Percentiles rank a stretch among this genome's conserved stretches.
phyloP scores from a whole-genome alignment of 1,140 invertebrate species.

The Atopsyche davidsoni region DNA sequence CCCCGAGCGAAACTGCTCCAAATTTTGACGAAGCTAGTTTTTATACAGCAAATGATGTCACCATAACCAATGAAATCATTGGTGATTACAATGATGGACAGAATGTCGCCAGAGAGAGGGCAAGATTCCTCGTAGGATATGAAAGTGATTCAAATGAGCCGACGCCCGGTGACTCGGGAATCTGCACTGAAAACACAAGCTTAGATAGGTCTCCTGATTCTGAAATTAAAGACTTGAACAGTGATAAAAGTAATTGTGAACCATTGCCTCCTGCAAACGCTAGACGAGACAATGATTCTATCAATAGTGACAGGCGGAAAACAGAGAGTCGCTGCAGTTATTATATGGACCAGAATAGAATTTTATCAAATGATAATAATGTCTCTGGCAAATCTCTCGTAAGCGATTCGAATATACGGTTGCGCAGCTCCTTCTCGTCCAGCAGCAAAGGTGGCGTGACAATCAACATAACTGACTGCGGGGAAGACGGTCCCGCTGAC shows the following conservation, averaged over 20 bases:
- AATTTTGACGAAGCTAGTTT: conserved; percentile 36
- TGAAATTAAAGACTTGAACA: conserved; percentile 34
- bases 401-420: conserved; percentile 30
- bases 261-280: background rate
- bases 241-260: background rate
- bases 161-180: conserved; percentile 59
- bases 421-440: conserved; percentile 40
- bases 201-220: conserved; percentile 55
- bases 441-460: conserved; percentile 32
- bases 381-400: conserved; percentile 3
- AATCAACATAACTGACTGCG: conserved; percentile 41
- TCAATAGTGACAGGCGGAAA: conserved; percentile 23
- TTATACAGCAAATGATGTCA: conserved; percentile 35
- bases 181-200: conserved; percentile 67
- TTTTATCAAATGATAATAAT: conserved; percentile 29
- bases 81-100: conserved; percentile 29
- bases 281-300: background rate
- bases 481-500: conserved; percentile 29
- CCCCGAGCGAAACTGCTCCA: conserved; percentile 14
- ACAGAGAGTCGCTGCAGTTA: conserved; percentile 36
- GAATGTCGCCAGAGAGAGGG: conserved; percentile 45
- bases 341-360: conserved; percentile 44
- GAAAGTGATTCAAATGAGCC: conserved; percentile 42
- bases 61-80: conserved; percentile 3
- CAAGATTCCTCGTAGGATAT: conserved; percentile 46